These are phyloP conservation scores for Gobio gobio DNA, from an alignment of 2,113 vertebrate genomes.

Conservation along the genomic window DNA sequence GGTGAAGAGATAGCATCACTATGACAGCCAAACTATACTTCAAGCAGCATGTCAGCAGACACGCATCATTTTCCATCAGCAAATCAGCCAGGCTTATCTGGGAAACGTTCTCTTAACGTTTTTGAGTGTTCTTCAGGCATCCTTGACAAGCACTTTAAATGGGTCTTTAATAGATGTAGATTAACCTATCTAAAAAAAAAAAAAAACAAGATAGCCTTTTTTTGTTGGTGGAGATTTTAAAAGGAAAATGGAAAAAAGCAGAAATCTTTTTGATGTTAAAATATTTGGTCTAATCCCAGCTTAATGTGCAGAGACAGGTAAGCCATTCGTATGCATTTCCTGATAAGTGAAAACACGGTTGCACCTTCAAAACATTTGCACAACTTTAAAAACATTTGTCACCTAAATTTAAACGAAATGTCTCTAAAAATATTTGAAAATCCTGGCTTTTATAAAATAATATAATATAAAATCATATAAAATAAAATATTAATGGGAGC, in stretches of 20 bases:
- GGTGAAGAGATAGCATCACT: slow-evolving; percentile 39
- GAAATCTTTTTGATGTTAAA: background rate
- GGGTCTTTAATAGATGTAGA: slow-evolving; percentile 31
- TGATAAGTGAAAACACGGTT: background rate
- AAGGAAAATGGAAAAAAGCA: background rate
- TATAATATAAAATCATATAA: background rate
- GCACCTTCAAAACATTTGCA: background rate
- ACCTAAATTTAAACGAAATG: background rate
- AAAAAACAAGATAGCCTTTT: background rate
- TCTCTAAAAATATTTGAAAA: background rate
- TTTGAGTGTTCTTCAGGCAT: slow-evolving; percentile 2
- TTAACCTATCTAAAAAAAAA: background rate
- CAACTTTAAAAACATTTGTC: background rate
- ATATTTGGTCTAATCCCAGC: background rate
- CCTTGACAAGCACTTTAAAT: slow-evolving; percentile 24
- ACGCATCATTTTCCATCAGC: slow-evolving; percentile 41
- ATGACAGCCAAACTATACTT: slow-evolving; percentile 32
- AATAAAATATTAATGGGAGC: background rate
- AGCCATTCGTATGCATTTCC: background rate
- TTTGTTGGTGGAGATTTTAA: background rate
- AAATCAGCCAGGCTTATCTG: slow-evolving; percentile 30
- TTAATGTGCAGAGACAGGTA: background rate
- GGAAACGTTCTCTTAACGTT: slow-evolving; percentile 26
- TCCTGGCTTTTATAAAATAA: background rate
- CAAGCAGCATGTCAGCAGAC: slow-evolving; percentile 38